phyloP scores from a whole-genome alignment of 2,797 vertebrate species.

The Sebastes cheni region DNA sequence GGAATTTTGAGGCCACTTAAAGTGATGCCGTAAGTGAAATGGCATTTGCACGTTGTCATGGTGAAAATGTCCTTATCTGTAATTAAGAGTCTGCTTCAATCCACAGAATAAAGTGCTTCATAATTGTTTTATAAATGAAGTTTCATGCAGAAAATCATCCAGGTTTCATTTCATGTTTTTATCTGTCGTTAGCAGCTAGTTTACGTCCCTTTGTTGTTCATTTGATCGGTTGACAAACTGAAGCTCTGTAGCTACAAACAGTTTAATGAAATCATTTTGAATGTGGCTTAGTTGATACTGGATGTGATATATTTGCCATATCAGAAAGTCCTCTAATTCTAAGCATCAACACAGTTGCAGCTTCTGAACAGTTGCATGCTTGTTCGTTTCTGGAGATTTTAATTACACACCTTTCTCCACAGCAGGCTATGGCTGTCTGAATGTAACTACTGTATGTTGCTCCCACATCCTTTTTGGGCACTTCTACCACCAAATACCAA shows the following conservation, averaged over 20 bases:
- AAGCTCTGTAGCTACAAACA: not conserved
- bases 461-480: conserved; percentile 39
- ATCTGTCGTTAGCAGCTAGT: not conserved
- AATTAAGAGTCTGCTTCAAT: not conserved
- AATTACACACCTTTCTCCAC: conserved; percentile 4
- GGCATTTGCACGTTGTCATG: not conserved
- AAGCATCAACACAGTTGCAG: not conserved
- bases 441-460: conserved; percentile 24
- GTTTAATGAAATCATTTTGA: not conserved
- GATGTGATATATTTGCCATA: not conserved
- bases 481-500: conserved; percentile 57
- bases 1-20: conserved; percentile 2
- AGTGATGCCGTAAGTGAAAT: not conserved
- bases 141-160: not conserved
- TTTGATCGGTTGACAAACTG: not conserved
- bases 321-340: conserved; percentile 1
- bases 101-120: not conserved
- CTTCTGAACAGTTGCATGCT: conserved; percentile 5
- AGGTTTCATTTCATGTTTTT: not conserved
- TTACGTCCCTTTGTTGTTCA: not conserved
- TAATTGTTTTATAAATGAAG: not conserved
- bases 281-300: not conserved
- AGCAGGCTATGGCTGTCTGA: conserved; percentile 26
- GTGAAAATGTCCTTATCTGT: not conserved
- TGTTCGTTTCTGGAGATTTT: conserved; percentile 18